phyloP scores from a whole-genome alignment of 2,888 invertebrate species.

The Prionchulus punctatus region DNA sequence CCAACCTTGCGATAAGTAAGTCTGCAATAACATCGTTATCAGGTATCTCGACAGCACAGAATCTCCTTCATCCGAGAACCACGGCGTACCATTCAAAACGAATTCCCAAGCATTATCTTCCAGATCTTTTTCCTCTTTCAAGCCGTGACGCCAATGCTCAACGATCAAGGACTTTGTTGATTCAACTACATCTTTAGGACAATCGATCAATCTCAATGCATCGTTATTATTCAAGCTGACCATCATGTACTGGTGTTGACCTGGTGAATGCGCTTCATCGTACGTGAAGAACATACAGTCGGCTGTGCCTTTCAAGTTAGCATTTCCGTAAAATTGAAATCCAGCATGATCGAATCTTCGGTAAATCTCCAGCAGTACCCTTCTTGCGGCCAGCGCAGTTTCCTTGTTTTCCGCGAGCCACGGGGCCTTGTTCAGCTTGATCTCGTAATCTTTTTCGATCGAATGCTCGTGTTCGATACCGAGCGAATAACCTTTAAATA shows the following conservation, averaged over 20 bases:
- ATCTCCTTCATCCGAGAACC: conserved; percentile 8
- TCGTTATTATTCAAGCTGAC: conserved; percentile 12
- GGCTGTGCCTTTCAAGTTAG: conserved; percentile 14
- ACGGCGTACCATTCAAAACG: conserved; percentile 2
- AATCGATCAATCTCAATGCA: conserved; percentile 10
- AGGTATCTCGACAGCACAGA: conserved; percentile 8
- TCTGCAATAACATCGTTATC: conserved; percentile 8
- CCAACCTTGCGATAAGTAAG: conserved; percentile 8
- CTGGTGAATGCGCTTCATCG: background rate
- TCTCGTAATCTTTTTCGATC: conserved; percentile 3
- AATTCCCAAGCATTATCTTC: background rate
- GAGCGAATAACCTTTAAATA: background rate
- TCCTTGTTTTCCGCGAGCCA: background rate
- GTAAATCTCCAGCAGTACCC: conserved; percentile 12
- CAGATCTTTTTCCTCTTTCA: conserved; percentile 6
- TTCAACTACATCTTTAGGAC: background rate
- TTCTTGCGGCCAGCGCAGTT: conserved; percentile 7
- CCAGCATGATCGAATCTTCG: conserved; percentile 6
- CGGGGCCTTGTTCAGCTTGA: conserved; percentile 7
- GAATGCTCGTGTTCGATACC: background rate
- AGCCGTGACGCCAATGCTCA: conserved; percentile 8
- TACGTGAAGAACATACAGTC: conserved; percentile 13
- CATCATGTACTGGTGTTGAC: conserved; percentile 1
- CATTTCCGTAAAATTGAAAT: conserved; percentile 6
- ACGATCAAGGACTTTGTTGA: background rate